phyloP scores from a whole-genome alignment of 2,797 vertebrate genomes.

The Gallirallus australis region DNA sequence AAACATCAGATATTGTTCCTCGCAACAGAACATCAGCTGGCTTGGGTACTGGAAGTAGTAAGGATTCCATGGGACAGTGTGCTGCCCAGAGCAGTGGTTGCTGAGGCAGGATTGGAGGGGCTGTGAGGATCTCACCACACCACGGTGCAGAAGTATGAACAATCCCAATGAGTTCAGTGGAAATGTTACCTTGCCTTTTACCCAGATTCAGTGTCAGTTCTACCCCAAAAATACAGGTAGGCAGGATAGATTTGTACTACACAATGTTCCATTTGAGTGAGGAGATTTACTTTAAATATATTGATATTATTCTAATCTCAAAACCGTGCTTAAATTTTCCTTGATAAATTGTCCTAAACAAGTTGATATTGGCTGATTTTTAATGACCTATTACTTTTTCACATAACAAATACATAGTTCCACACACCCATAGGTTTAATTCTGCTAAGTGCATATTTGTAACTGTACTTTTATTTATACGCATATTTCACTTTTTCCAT shows the following conservation, averaged over 20 bases:
- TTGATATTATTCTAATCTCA: not conserved
- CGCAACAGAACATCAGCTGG: not conserved
- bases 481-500: not conserved
- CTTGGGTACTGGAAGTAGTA: not conserved
- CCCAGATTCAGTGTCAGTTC: not conserved
- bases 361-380: not conserved
- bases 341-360: not conserved
- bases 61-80: not conserved
- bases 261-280: not conserved
- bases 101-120: not conserved
- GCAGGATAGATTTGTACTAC: not conserved
- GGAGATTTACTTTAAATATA: not conserved
- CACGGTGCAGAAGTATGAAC: not conserved
- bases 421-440: not conserved
- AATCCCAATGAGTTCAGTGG: not conserved
- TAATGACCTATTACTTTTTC: not conserved
- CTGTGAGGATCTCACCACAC: not conserved
- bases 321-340: not conserved
- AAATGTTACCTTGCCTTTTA: not conserved
- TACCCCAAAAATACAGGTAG: not conserved
- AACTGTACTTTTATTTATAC: not conserved
- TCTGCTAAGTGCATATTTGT: not conserved
- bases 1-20: not conserved
- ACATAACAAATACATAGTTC: not conserved
- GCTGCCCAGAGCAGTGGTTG: not conserved